phyloP scores from a whole-genome alignment of 2,797 vertebrate genomes.

The Alauda arvensis region DNA sequence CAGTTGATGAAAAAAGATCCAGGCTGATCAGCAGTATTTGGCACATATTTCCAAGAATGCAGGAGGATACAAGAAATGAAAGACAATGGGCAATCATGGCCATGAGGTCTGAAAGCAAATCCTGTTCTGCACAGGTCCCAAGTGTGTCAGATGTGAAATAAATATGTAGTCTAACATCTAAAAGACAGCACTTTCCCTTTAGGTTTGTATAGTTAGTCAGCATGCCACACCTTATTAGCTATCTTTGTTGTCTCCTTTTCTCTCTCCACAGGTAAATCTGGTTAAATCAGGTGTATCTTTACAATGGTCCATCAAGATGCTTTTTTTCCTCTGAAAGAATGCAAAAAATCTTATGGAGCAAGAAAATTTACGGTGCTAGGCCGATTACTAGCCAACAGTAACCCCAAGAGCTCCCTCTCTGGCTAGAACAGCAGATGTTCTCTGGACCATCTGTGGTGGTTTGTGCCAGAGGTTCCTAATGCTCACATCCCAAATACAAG shows the following conservation, averaged over 20 bases:
- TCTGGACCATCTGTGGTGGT: not conserved
- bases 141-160: not conserved
- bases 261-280: not conserved
- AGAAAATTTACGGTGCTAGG: not conserved
- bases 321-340: not conserved
- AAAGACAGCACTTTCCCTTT: not conserved
- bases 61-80: not conserved
- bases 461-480: not conserved
- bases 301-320: not conserved
- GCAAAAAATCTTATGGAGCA: not conserved
- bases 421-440: not conserved
- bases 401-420: not conserved
- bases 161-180: not conserved
- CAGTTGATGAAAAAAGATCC: not conserved
- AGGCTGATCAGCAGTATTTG: not conserved
- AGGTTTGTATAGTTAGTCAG: not conserved
- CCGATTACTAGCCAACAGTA: not conserved
- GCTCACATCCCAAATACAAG: not conserved
- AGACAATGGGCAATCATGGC: fast-evolving
- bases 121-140: not conserved
- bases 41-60: not conserved
- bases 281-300: not conserved
- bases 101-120: not conserved
- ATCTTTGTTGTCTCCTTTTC: not conserved
- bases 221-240: not conserved